Evolutionary conservation across 2,113 vertebrate species (phyloP), one percentile per base, ranked within the genome.

Genomic region (Pseudorectes ferrugineus): DNA sequence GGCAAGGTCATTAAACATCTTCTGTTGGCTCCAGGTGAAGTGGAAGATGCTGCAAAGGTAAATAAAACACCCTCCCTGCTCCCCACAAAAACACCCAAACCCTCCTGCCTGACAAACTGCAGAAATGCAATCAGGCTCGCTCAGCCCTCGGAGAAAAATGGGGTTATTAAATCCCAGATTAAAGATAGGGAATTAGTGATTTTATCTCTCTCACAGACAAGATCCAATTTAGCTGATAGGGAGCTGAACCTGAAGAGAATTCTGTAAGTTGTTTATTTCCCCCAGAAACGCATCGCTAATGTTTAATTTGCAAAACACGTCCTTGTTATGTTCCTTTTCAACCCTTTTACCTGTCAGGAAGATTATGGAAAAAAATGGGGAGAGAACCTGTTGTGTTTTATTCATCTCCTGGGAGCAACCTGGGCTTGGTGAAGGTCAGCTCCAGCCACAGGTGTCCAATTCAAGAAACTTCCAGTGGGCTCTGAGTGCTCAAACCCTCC

Each of bases 221-320:
- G 89, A 91, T 95, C 74, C 62, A 97, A 95, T 97, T 96, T 96
- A 92, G 63, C 94, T 91, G 94, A 85, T 91, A 92, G 57, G 82
- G 91, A 48, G 71, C 83, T 78, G 82, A 82, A 93, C 43, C 90
- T 89, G 83, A 45, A 74, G 73, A 88, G 88, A 91, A 78, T 96
- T 81, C 62, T 57, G 2, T 2, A 63, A 88, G 92, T 73, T 90
- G 70, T 81, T 92, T 89, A 49, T 94, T 95, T 85, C 52, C 83
- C 55, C 48, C 45, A 52, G 52, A 85, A 76, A 63, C 26, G 52
- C 3, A 3, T 36, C 15, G 4, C 45, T 92, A 55, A 77, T 92
- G 62, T 55, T 93, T 74, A 48, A 91, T 85, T 81, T 89, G 76
- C 46, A 88, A 81, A 85, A 55, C 31, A 3, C 31, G 48, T 66